Evolutionary conservation across 2,113 vertebrate species (phyloP).

Genomic region (Corythoichthys intestinalis): DNA sequence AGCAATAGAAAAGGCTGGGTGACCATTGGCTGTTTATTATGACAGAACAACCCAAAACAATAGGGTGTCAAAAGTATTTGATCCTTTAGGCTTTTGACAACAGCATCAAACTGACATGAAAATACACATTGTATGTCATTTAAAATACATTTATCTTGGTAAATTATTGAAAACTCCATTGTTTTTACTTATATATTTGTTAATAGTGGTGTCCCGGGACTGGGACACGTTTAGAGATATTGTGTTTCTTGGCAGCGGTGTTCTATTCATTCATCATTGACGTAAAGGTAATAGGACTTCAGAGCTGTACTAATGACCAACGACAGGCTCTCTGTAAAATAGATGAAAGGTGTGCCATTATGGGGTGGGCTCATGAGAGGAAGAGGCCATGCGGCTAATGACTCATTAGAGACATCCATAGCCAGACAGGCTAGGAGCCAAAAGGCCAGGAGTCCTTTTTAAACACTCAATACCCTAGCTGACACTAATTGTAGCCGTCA

Average conservation of each 20-base stretch:
- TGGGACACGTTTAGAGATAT: constrained; percentile 64
- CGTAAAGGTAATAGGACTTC: constrained; percentile 76
- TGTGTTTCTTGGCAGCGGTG: constrained; percentile 65
- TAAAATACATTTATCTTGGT: not conserved
- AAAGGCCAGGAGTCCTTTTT: constrained; percentile 74
- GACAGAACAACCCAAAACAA: not conserved
- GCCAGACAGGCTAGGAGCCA: constrained; percentile 76
- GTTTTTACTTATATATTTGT: not conserved
- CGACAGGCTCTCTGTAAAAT: constrained; percentile 75
- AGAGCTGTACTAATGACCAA: constrained; percentile 73
- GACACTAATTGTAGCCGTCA: constrained; percentile 76
- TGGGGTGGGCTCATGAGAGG: constrained; percentile 68
- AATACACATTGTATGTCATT: not conserved
- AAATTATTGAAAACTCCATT: not conserved
- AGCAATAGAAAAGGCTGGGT: not conserved
- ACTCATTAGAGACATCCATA: constrained; percentile 77
- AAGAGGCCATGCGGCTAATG: constrained; percentile 75
- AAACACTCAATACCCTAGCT: constrained; percentile 76
- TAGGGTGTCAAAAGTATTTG: not conserved
- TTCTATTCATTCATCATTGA: constrained; percentile 76
- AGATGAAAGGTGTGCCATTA: constrained; percentile 79
- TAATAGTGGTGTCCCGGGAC: constrained; percentile 54
- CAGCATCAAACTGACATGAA: not conserved
- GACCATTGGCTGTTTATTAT: not conserved
- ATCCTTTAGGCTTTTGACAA: not conserved